Base-by-base conservation (phyloP, 2,797 vertebrate genomes). In the Periophthalmus magnuspinnatus region DNA sequence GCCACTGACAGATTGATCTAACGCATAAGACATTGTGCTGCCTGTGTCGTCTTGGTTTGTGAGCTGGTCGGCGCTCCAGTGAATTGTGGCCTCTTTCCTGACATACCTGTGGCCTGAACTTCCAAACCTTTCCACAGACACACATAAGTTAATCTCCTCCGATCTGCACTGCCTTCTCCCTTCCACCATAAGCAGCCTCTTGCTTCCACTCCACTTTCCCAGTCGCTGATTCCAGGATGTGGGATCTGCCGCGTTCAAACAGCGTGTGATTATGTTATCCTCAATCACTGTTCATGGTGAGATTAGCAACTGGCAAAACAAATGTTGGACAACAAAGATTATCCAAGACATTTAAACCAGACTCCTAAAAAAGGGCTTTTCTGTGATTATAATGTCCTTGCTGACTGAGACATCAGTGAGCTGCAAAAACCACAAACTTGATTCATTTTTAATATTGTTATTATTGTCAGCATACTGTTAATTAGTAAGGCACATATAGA, bases 21-120 rank as follows among this genome's bases (percentile, higher is more conserved):
- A 87, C 88, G 82, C 68, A 74, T 72, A 72, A 77, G 89, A 84
- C 74, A 61, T 81, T 69, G 59, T 77, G 67, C 75, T 60, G 72
- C 83, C 84, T 79, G 72, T 84, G 83, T 80, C 79, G 87, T 63
- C 21, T 21, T 85, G 38, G 61, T 86, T 88, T 80, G 80, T 84
- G 85, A 88, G 82, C 90, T 92, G 88, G 92, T 91, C 86, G 74
- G 76, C 69, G 24, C 81, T 63, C 72, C 83, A 86, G 83, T 83
- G 86, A 90, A 90, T 90, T 91, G 86, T 82, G 84, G 84, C 87
- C 88, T 92, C 84, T 84, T 93, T 89, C 84, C 92, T 90, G 89
- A 90, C 88, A 93, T 92, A 91, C 90, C 92, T 93, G 92, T 92
- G 93, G 91, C 88, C 88, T 88, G 87, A 87, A 87, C 86, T 86